Conservation (phyloP, 2,888 invertebrate genomes). For the Adelognathus sp. region DNA sequence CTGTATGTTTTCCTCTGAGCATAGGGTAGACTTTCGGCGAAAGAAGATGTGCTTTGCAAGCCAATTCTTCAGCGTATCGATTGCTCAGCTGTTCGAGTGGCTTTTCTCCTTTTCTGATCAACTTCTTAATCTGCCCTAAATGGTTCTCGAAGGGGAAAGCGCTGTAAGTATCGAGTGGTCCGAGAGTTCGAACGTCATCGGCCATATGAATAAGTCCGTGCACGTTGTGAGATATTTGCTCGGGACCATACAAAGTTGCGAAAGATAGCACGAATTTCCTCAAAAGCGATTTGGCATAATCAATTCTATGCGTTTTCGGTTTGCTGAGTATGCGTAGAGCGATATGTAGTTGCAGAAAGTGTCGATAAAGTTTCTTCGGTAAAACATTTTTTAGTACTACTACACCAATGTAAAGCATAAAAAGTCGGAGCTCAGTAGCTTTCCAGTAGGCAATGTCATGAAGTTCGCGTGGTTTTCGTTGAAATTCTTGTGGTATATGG, state of each 20-base stretch:
- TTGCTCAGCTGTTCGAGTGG: conserved; percentile 40
- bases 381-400: too few relatives aligned
- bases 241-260: conserved; percentile 18
- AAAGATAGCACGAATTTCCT: conserved; percentile 65
- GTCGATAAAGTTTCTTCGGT: too few relatives aligned
- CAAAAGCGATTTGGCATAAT: too few relatives aligned
- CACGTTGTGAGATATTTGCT: conserved; percentile 69
- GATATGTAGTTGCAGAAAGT: too few relatives aligned
- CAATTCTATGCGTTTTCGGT: too few relatives aligned
- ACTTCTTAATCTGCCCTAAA: conserved; percentile 61
- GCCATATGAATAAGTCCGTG: conserved; percentile 70
- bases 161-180: conserved; percentile 67
- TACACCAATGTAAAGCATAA: conserved; percentile 56
- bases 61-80: conserved; percentile 9
- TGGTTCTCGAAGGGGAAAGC: conserved; percentile 72
- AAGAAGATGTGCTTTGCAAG: too few relatives aligned
- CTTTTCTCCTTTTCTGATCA: conserved; percentile 41
- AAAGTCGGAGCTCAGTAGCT: not conserved
- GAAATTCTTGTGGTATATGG: too few relatives aligned
- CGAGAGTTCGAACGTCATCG: conserved; percentile 65
- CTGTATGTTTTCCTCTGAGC: too few relatives aligned
- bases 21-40: too few relatives aligned
- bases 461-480: too few relatives aligned
- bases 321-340: too few relatives aligned
- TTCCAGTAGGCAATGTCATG: conserved; percentile 1